Percentiles rank a stretch among this genome's conserved stretches.
phyloP scores from a whole-genome alignment of 2,797 vertebrate genomes.

The Geotrypetes seraphini region DNA sequence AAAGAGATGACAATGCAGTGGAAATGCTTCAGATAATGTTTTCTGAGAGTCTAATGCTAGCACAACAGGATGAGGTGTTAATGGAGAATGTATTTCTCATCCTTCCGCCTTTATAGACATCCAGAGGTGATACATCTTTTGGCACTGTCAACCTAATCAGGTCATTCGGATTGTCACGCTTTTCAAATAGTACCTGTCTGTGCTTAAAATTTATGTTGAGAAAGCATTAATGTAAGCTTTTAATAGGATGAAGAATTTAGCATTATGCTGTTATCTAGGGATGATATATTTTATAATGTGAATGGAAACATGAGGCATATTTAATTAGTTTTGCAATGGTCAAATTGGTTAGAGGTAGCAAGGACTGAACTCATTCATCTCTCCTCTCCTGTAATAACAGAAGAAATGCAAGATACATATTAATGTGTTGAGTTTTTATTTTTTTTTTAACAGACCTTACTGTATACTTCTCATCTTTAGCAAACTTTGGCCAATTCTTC shows the following conservation, averaged over 20 bases:
- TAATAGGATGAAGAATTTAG: slow-evolving; percentile 72
- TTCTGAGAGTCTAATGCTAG: slow-evolving; percentile 41
- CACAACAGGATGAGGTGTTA: slow-evolving; percentile 44
- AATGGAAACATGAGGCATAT: slow-evolving; percentile 51
- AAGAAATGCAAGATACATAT: slow-evolving; percentile 36
- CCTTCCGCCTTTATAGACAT: slow-evolving; percentile 50
- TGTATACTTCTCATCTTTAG: no score
- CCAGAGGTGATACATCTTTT: slow-evolving; percentile 54
- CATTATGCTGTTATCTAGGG: slow-evolving; percentile 57
- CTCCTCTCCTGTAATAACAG: slow-evolving; percentile 31
- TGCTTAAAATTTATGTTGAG: slow-evolving; percentile 62
- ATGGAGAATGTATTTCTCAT: slow-evolving; percentile 54
- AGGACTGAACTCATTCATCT: slow-evolving; percentile 21
- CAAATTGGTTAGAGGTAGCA: slow-evolving; percentile 46
- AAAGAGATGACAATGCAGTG: slow-evolving; percentile 10
- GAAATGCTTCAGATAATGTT: slow-evolving; percentile 5
- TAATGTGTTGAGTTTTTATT: slow-evolving; percentile 39
- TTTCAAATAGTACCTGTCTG: slow-evolving; percentile 62
- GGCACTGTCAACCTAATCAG: slow-evolving; percentile 59
- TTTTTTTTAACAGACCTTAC: no score
- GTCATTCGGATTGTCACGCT: slow-evolving; percentile 57
- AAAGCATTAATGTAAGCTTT: slow-evolving; percentile 67
- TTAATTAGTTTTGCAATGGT: slow-evolving; percentile 65
- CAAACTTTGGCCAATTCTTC: no score
- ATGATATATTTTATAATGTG: slow-evolving; percentile 65